Evolutionary conservation across 2,113 vertebrate genomes (phyloP).

Genomic region (Melanocharis versteri): DNA sequence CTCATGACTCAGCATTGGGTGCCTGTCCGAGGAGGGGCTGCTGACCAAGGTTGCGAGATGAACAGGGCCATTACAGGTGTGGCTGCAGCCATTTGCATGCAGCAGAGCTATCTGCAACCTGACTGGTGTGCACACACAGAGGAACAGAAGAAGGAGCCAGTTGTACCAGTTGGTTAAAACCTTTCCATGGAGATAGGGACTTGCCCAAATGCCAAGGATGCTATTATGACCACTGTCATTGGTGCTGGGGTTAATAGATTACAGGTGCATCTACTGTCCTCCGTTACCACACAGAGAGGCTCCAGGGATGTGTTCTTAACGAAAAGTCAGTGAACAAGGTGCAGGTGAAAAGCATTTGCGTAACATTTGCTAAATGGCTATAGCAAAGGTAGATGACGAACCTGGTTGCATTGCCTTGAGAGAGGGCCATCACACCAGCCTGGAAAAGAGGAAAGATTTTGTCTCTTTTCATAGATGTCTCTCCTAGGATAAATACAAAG

Average conservation of each 20-base stretch:
- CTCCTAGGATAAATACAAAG: not conserved
- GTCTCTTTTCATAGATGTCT: not conserved
- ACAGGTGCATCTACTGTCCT: not conserved
- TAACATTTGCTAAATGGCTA: not conserved
- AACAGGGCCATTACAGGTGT: not conserved
- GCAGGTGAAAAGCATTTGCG: not conserved
- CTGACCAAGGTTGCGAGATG: slow-evolving; percentile 2
- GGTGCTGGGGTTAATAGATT: not conserved
- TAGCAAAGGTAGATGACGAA: not conserved
- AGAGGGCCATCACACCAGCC: not conserved
- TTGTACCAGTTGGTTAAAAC: not conserved
- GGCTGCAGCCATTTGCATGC: not conserved
- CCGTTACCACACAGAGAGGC: not conserved
- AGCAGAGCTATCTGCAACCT: not conserved
- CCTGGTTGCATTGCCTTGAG: not conserved
- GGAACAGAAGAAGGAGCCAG: not conserved
- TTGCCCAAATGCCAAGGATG: not conserved
- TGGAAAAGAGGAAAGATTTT: not conserved
- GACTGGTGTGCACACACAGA: too few relatives aligned
- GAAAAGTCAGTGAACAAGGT: not conserved
- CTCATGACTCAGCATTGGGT: not conserved
- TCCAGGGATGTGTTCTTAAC: not conserved
- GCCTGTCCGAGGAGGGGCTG: not conserved
- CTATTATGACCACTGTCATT: not conserved
- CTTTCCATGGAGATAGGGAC: not conserved